Percentiles rank a stretch among this genome's conserved stretches.
These are phyloP conservation scores for Tachysurus vachellii DNA, from an alignment of 2,113 vertebrate species.

Conservation along the genomic window DNA sequence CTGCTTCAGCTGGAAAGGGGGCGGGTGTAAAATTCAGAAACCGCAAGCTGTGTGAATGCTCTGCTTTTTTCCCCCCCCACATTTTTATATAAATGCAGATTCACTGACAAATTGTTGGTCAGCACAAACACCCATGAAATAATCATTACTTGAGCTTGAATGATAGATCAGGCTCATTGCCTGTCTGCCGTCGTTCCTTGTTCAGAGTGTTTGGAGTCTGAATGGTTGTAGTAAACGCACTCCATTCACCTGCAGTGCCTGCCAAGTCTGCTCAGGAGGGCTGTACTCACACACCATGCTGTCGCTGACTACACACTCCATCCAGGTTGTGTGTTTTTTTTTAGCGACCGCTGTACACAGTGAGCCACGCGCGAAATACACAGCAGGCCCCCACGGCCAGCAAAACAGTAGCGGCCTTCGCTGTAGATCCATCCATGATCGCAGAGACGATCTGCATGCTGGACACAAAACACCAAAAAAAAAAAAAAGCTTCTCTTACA, in stretches of 20 bases:
- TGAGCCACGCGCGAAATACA: conserved; percentile 45
- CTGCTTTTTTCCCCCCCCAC: not conserved
- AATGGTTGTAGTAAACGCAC: conserved; percentile 39
- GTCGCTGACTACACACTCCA: conserved; percentile 53
- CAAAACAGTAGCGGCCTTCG: conserved; percentile 29
- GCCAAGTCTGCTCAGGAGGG: conserved; percentile 52
- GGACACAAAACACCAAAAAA: not conserved
- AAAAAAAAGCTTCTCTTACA: not conserved
- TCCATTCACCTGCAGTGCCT: conserved; percentile 43
- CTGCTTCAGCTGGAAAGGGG: not conserved
- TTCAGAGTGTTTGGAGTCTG: not conserved
- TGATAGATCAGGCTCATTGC: not conserved
- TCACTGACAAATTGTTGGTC: not conserved
- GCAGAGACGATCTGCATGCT: not conserved
- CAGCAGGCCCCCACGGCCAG: conserved; percentile 27
- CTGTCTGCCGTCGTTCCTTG: conserved; percentile 7
- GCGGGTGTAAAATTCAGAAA: conserved; percentile 16
- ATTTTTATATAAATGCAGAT: not conserved
- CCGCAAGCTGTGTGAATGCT: conserved; percentile 4
- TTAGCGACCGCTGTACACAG: conserved; percentile 51
- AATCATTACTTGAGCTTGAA: not conserved
- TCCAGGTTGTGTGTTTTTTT: conserved; percentile 53
- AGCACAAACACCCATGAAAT: not conserved
- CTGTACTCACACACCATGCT: conserved; percentile 54
- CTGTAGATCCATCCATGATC: conserved; percentile 9